Conservation (phyloP, 2,113 vertebrate species). For the Uria lomvia region DNA sequence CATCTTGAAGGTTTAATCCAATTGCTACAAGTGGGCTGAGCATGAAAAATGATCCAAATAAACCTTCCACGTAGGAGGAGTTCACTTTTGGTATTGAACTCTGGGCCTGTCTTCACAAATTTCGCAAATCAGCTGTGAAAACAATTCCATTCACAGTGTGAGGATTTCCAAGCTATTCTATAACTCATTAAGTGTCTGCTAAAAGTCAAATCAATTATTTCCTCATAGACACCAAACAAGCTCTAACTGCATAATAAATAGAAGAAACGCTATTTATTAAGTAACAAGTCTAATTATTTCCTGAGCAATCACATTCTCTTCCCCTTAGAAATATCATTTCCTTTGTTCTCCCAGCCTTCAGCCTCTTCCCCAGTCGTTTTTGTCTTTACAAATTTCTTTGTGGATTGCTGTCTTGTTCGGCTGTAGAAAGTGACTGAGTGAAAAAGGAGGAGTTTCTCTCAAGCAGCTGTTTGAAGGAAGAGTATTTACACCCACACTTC, state of each 20-base stretch:
- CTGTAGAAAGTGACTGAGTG: background rate
- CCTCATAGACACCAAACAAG: constrained; percentile 26
- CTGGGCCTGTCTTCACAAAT: background rate
- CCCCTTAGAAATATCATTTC: background rate
- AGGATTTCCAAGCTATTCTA: constrained; percentile 43
- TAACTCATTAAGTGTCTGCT: constrained; percentile 43
- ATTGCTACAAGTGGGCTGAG: constrained; percentile 24
- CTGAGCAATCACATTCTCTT: constrained; percentile 28
- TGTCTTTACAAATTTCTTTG: background rate
- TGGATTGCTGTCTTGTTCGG: background rate
- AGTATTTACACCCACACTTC: background rate
- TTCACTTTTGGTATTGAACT: constrained; percentile 10
- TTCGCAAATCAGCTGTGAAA: constrained; percentile 50
- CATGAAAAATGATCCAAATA: constrained; percentile 21
- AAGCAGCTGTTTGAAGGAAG: background rate
- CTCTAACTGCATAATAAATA: constrained; percentile 19
- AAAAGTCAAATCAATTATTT: constrained; percentile 63
- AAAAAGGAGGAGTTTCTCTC: background rate
- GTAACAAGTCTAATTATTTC: constrained; percentile 49
- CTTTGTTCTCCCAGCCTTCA: background rate
- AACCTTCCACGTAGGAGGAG: background rate
- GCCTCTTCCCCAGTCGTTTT: background rate
- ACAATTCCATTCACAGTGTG: constrained; percentile 43
- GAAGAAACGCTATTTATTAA: constrained; percentile 48
- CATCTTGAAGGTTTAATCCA: background rate